These are phyloP conservation scores for Drosophila saltans DNA, from an alignment of 1,140 invertebrate species.

Conservation along the genomic window DNA sequence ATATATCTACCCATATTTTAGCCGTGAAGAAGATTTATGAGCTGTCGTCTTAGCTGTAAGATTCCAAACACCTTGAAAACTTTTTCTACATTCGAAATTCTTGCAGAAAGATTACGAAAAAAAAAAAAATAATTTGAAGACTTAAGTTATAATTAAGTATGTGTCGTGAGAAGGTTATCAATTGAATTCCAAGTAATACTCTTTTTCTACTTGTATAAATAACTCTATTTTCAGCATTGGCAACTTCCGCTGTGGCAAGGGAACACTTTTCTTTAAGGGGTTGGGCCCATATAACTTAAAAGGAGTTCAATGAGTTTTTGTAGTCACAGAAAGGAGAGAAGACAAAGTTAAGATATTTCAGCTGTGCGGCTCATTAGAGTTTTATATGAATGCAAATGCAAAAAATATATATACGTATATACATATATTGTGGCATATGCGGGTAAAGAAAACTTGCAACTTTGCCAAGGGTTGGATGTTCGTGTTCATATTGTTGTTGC, in stretches of 20 bases:
- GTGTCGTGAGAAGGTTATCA: too few species aligned
- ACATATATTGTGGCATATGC: slow-evolving; percentile 65
- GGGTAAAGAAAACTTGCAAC: slow-evolving; percentile 50
- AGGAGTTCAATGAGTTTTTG: background rate
- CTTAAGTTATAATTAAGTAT: too few species aligned
- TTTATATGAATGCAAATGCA: slow-evolving; percentile 4
- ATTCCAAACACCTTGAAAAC: too few species aligned
- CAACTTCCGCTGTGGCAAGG: background rate
- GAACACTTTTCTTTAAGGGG: background rate
- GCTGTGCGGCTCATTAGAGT: background rate
- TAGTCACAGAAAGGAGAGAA: background rate
- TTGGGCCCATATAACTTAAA: background rate
- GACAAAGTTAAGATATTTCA: background rate
- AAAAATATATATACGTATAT: background rate
- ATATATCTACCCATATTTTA: too few species aligned
- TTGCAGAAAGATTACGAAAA: too few species aligned
- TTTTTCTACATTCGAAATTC: too few species aligned
- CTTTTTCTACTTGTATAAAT: too few species aligned
- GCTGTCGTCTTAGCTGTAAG: too few species aligned
- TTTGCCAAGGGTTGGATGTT: background rate
- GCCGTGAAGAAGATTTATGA: too few species aligned
- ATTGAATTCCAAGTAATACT: too few species aligned
- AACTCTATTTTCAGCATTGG: too few species aligned
- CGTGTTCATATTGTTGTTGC: background rate
- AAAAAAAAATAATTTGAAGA: too few species aligned